Evolutionary conservation across 2,797 vertebrate genomes (phyloP).

Genomic region (Parotocinclus haroldoi): DNA sequence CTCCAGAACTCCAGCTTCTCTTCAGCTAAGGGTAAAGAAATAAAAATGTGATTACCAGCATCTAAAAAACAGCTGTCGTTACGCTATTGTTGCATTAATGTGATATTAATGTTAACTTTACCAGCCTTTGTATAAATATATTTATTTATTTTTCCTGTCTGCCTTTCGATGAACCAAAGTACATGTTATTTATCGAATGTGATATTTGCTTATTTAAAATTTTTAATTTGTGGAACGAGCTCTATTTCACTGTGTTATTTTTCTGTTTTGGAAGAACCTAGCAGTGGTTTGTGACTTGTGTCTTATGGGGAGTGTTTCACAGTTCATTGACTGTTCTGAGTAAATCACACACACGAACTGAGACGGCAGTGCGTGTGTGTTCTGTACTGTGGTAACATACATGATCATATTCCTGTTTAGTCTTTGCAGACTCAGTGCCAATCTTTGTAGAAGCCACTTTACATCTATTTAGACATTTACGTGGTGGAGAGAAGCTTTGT

Average conservation of each 20-base stretch:
- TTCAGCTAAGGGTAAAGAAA: no score
- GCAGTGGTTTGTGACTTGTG: no score
- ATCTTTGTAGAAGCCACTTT: neutral
- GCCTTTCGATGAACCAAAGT: slow-evolving; percentile 48
- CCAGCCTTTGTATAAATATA: slow-evolving; percentile 11
- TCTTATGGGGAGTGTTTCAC: neutral
- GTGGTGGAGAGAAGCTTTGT: no score
- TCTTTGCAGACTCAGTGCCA: neutral
- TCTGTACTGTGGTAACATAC: slow-evolving; percentile 11
- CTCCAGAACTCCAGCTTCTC: no score
- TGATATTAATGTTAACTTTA: no score
- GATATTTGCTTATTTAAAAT: slow-evolving; percentile 36
- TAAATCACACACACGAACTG: neutral
- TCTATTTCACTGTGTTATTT: neutral
- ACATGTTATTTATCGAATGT: slow-evolving; percentile 24
- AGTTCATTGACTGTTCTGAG: no score
- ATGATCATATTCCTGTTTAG: neutral
- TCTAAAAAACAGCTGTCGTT: no score
- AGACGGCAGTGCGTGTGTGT: neutral
- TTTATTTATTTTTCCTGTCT: slow-evolving; percentile 19
- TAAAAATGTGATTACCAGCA: no score
- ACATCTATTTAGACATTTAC: neutral
- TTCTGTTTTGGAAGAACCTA: neutral
- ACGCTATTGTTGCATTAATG: no score
- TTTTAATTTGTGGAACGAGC: neutral